Conservation (phyloP, 92 coral and sea anemone genomes). For the Hydrozoanthus gracilis region DNA sequence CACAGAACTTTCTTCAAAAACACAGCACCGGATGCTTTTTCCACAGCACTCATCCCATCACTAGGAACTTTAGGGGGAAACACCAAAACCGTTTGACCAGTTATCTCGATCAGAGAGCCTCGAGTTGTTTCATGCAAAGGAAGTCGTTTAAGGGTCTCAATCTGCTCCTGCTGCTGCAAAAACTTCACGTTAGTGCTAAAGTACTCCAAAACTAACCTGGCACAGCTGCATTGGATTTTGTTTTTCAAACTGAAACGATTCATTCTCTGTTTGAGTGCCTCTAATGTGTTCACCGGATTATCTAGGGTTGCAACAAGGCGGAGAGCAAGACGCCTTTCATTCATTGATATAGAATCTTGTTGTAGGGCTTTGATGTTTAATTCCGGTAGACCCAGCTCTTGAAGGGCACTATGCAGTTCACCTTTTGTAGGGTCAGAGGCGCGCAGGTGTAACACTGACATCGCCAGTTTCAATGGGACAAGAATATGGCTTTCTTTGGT, state of each 20-base stretch:
- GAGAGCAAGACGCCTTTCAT: neutral
- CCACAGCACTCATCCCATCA: slow-evolving; percentile 50
- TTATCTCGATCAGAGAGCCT: slow-evolving; percentile 42
- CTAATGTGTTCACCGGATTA: slow-evolving; percentile 40
- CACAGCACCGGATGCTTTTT: slow-evolving; percentile 24
- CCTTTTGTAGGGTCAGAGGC: neutral
- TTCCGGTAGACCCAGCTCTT: slow-evolving; percentile 39
- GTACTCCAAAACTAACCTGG: slow-evolving; percentile 24
- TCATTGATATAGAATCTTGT: neutral
- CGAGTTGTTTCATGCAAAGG: slow-evolving; percentile 57
- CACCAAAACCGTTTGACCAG: slow-evolving; percentile 37
- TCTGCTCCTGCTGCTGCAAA: slow-evolving; percentile 10
- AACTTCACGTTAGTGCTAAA: slow-evolving; percentile 21
- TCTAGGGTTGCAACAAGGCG: slow-evolving; percentile 25
- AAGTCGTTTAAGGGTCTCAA: slow-evolving; percentile 36
- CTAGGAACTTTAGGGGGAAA: slow-evolving; percentile 55
- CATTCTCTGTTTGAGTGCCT: slow-evolving; percentile 9
- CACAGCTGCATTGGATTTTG: neutral
- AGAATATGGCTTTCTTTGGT: slow-evolving; percentile 35
- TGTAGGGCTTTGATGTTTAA: slow-evolving; percentile 20
- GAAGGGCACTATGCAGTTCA: slow-evolving; percentile 18
- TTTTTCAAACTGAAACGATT: slow-evolving; percentile 3
- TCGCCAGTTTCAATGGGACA: slow-evolving; percentile 52
- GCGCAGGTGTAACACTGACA: slow-evolving; percentile 30
- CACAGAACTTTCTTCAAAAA: slow-evolving; percentile 27